phyloP scores from a whole-genome alignment of 2,113 vertebrate species.

The Peucedramus taeniatus region DNA sequence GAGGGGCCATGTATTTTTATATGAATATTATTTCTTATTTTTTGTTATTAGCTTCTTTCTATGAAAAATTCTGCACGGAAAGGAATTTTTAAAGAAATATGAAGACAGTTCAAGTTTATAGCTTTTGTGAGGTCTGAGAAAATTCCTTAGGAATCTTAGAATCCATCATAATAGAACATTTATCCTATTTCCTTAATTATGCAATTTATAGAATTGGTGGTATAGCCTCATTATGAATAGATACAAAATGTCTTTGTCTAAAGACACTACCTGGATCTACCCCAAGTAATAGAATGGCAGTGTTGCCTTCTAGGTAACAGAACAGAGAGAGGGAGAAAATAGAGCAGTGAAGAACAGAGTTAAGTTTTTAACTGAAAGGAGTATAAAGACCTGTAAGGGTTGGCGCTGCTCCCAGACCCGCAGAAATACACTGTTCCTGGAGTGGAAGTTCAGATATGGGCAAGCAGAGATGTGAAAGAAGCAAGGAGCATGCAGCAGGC shows the following conservation, averaged over 20 bases:
- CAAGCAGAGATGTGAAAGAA: neutral
- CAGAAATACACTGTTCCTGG: neutral
- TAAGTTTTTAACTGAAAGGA: neutral
- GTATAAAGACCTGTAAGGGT: neutral
- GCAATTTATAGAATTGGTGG: neutral
- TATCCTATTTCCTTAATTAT: neutral
- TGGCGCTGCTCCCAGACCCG: neutral
- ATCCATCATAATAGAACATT: neutral
- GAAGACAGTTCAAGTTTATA: neutral
- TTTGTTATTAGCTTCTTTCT: neutral
- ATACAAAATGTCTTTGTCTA: neutral
- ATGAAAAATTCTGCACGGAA: neutral
- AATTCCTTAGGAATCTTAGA: neutral
- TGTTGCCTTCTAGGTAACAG: neutral
- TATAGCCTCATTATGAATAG: neutral
- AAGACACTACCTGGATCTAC: neutral
- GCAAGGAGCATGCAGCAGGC: neutral
- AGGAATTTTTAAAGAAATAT: neutral
- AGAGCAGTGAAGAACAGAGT: neutral
- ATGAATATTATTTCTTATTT: neutral
- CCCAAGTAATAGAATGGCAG: neutral
- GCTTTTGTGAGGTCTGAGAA: neutral
- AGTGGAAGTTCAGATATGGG: neutral
- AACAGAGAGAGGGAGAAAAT: neutral
- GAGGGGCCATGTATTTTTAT: neutral